Base-by-base conservation (phyloP, 1,140 invertebrate species). In the Wasmannia auropunctata region DNA sequence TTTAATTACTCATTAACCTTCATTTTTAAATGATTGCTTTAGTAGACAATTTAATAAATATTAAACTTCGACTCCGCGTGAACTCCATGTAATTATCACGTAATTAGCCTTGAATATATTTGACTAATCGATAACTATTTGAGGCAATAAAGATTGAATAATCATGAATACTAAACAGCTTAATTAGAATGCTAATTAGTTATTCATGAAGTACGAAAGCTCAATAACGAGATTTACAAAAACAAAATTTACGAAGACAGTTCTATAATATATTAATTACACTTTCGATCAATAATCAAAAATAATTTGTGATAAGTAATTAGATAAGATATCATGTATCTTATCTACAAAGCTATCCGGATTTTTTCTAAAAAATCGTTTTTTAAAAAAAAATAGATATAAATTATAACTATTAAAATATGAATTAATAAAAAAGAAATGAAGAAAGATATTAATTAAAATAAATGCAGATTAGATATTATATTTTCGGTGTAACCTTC, bases 311-410 rank as follows among this genome's bases (percentile, higher is more conserved):
- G 8, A 70, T 31, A 31, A 72, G 0, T 34, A 62, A 14, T 5
- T 22, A 46, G 37, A 43, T 49, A 43, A 67, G n/a, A 69, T 46
- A 65, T 72, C 7, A 51, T 72, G 49, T 31, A 72, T 34, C 7
- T 49, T 46, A 46, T 69, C 2, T 22, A 22, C 0, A 51, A 3
- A 31, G 40, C 11, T 46, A 46, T 46, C n/a, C 10, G 51, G 6
- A n/a, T 51, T 51, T 51, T n/a, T 51, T n/a, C 49, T 51, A 7
- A 72, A 31, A 70, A 49, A 51, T 72, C 51, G n/a, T 51, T 74
- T 2, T 74, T 54, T 37, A 34, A 54, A n/a, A 54, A 34, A 54
- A n/a, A 54, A 51, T 51, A 74, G 5, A 31, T 34, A n/a, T 16
- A 72, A 67, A 67, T 67, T 22, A 40, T 25, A 67, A 43, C 7